Percentiles rank a stretch among this genome's conserved stretches.
These are phyloP conservation scores for Spinus pinus DNA, from an alignment of 2,797 vertebrate species.

Conservation along the genomic window DNA sequence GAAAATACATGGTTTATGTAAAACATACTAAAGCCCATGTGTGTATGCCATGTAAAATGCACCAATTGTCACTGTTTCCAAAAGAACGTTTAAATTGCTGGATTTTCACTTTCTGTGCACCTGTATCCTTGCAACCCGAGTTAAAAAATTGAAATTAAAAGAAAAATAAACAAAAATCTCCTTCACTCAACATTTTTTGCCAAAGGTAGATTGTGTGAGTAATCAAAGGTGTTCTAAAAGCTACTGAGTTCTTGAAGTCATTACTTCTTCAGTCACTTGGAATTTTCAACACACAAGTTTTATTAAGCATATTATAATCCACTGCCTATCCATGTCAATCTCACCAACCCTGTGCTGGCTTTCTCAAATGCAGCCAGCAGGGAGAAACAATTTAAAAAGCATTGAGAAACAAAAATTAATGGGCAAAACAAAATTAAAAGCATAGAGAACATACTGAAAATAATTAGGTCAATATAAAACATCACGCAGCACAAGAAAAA, in stretches of 20 bases:
- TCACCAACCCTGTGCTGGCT: not conserved
- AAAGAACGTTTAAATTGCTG: not conserved
- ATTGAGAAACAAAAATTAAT: not conserved
- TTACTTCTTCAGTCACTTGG: not conserved
- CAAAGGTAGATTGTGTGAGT: not conserved
- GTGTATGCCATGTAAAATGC: not conserved
- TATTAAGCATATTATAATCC: not conserved
- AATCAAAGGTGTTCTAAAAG: not conserved
- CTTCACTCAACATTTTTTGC: not conserved
- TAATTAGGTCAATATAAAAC: not conserved
- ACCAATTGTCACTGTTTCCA: not conserved
- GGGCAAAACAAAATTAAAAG: not conserved
- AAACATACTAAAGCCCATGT: not conserved
- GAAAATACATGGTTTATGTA: not conserved
- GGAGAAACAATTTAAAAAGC: not conserved
- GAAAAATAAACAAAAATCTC: not conserved
- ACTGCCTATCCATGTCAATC: not conserved
- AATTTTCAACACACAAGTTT: not conserved
- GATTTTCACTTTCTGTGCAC: not conserved
- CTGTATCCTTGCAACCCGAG: fast-evolving
- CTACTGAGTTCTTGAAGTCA: not conserved
- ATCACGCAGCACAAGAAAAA: not conserved
- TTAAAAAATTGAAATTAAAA: not conserved
- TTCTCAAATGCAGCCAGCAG: not conserved
- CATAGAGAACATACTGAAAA: not conserved